phyloP scores from a whole-genome alignment of 2,797 vertebrate genomes.

The Eremophila alpestris region DNA sequence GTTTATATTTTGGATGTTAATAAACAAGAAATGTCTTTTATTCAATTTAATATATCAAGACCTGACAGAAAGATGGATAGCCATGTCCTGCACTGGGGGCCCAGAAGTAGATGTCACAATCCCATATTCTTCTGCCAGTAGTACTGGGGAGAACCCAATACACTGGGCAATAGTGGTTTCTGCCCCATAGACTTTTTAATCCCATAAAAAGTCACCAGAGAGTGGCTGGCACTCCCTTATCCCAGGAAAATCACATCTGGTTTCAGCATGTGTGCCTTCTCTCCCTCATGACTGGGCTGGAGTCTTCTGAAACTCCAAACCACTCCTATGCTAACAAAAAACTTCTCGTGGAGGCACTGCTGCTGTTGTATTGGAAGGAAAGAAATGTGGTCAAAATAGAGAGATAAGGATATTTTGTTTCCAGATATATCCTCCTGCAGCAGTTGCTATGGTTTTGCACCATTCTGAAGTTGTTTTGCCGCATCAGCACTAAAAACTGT shows the following conservation, averaged over 20 bases:
- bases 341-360: neutral
- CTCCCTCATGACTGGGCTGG: neutral
- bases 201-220: neutral
- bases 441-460: constrained; percentile 43
- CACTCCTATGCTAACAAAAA: neutral
- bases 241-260: neutral
- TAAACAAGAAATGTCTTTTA: neutral
- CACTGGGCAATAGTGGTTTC: neutral
- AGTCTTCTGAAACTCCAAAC: neutral
- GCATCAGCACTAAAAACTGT: constrained; percentile 17
- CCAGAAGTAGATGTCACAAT: neutral
- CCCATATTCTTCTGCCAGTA: neutral
- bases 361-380: neutral
- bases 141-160: neutral
- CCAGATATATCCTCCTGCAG: neutral
- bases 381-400: neutral
- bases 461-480: neutral
- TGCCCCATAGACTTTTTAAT: neutral
- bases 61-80: neutral
- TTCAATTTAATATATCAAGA: neutral
- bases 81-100: accelerated
- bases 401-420: neutral
- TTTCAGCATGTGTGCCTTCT: neutral
- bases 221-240: neutral
- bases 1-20: neutral